phyloP scores from a whole-genome alignment of 2,888 invertebrate species.

The Anodontia alba region DNA sequence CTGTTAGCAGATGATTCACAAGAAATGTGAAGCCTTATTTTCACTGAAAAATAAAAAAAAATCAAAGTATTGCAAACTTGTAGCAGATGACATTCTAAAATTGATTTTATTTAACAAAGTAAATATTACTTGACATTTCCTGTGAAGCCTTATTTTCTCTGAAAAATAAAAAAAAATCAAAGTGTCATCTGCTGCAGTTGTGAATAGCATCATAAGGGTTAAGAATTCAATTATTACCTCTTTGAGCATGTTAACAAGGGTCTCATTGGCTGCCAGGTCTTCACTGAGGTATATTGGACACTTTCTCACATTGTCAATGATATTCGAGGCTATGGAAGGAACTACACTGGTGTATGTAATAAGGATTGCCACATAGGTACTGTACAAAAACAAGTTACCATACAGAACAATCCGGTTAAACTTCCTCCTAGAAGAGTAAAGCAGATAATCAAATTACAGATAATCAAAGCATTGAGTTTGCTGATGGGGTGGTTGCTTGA shows the following conservation, averaged over 20 bases:
- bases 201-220: too few species aligned
- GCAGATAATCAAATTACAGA: neutral
- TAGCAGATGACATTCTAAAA: too few species aligned
- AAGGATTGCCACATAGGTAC: constrained; percentile 47
- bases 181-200: too few species aligned
- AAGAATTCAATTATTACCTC: constrained; percentile 51
- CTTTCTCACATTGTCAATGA: constrained; percentile 60
- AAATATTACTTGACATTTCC: too few species aligned
- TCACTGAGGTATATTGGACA: constrained; percentile 59
- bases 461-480: too few species aligned
- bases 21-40: too few species aligned
- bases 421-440: constrained; percentile 55
- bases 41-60: too few species aligned
- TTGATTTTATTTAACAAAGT: too few species aligned
- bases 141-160: too few species aligned
- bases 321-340: constrained; percentile 59
- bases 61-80: too few species aligned
- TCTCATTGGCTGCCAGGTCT: constrained; percentile 43
- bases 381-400: constrained; percentile 56
- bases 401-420: constrained; percentile 60
- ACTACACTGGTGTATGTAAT: constrained; percentile 52
- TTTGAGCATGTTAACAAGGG: constrained; percentile 47
- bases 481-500: neutral
- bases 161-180: too few species aligned
- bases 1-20: too few species aligned